phyloP scores from a whole-genome alignment of 2,888 invertebrate species.

The Xylota segnis region DNA sequence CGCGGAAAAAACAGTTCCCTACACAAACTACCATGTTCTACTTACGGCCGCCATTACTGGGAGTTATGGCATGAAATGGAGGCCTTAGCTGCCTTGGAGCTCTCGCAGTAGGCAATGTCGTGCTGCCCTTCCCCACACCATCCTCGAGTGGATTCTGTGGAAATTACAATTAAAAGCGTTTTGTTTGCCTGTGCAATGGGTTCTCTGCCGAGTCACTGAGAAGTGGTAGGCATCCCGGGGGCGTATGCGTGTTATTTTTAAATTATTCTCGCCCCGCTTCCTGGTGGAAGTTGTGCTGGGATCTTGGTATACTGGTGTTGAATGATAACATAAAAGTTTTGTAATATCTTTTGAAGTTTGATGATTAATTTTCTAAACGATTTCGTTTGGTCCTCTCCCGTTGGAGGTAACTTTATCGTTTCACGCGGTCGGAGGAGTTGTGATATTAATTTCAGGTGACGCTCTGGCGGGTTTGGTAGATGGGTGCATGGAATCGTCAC shows the following conservation, averaged over 20 bases:
- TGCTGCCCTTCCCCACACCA: background rate
- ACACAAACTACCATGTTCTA: constrained; percentile 10
- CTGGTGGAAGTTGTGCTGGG: constrained; percentile 2
- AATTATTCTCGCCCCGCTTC: constrained; percentile 40
- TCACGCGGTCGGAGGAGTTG: background rate
- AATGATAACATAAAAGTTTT: constrained; percentile 59
- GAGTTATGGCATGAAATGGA: background rate
- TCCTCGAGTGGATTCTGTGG: background rate
- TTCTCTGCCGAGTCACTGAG: constrained; percentile 20
- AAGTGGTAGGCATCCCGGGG: constrained; percentile 8
- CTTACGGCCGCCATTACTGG: constrained; percentile 10
- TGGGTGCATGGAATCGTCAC: constrained; percentile 2
- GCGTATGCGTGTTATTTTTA: constrained; percentile 58
- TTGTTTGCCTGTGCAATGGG: constrained; percentile 33
- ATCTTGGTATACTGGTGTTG: background rate
- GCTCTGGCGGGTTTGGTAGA: constrained; percentile 12
- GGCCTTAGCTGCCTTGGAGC: background rate
- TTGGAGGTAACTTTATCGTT: background rate
- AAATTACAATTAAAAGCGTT: constrained; percentile 56
- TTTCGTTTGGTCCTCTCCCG: constrained; percentile 24
- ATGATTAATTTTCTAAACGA: constrained; percentile 65
- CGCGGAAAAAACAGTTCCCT: background rate
- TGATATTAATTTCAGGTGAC: constrained; percentile 58
- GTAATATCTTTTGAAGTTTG: constrained; percentile 59
- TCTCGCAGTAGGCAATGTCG: background rate